phyloP scores from a whole-genome alignment of 2,113 vertebrate genomes.

The Petaurus breviceps region DNA sequence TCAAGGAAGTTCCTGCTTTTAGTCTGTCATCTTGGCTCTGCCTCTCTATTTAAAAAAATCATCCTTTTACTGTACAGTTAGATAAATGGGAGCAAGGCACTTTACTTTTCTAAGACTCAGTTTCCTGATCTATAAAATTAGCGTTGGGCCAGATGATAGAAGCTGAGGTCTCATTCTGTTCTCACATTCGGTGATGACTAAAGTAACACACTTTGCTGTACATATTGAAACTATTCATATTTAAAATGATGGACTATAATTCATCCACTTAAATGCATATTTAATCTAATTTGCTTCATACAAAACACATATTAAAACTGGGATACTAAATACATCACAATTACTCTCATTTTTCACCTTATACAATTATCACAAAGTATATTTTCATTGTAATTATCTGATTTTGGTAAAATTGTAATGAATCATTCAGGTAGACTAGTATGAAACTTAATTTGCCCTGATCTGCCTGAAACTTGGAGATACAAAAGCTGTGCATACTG shows the following conservation, averaged over 20 bases:
- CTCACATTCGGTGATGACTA: background rate
- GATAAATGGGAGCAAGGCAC: background rate
- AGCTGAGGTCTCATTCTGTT: background rate
- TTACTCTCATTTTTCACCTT: background rate
- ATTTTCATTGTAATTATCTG: background rate
- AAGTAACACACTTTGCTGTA: fast-evolving
- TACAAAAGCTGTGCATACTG: background rate
- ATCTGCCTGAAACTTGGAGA: background rate
- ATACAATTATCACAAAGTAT: background rate
- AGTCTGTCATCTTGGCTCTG: too few relatives aligned
- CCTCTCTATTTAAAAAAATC: too few relatives aligned
- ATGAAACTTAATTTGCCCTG: background rate
- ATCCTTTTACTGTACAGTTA: background rate
- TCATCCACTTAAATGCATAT: background rate
- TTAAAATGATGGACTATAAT: background rate
- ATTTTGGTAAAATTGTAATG: background rate
- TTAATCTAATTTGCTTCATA: background rate
- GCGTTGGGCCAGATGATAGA: background rate
- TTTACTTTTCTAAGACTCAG: background rate
- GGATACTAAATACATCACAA: too few relatives aligned
- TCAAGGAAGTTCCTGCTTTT: too few relatives aligned
- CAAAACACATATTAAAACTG: background rate
- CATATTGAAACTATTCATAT: background rate
- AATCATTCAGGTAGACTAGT: background rate
- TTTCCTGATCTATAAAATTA: background rate